These are phyloP conservation scores for Phenganax stokvisi DNA, from an alignment of 92 coral and sea anemone genomes.

Conservation along the genomic window DNA sequence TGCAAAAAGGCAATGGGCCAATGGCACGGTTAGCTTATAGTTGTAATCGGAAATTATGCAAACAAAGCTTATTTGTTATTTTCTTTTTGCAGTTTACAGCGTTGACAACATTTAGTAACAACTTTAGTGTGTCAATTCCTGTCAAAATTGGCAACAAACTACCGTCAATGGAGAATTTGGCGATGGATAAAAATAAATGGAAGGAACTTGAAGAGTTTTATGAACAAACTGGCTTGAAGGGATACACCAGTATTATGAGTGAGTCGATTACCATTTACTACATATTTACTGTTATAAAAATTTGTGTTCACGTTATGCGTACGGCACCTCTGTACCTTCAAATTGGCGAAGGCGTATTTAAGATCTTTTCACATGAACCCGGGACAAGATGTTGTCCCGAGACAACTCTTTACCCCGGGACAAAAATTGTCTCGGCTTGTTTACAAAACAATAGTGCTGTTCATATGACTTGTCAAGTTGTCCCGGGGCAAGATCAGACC, in stretches of 20 bases:
- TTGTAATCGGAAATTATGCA: background rate
- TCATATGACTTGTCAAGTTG: background rate
- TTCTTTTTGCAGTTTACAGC: constrained; percentile 19
- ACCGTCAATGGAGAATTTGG: constrained; percentile 32
- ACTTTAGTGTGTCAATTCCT: constrained; percentile 35
- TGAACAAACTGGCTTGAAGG: constrained; percentile 37
- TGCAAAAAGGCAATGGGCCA: too few species aligned
- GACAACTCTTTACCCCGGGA: background rate
- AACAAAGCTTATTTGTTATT: background rate
- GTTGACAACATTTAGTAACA: constrained; percentile 32
- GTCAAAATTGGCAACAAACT: constrained; percentile 40
- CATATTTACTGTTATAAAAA: background rate
- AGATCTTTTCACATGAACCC: constrained; percentile 14
- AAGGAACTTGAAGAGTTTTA: constrained; percentile 39
- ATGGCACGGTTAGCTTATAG: background rate
- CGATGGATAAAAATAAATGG: constrained; percentile 36
- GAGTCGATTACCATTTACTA: background rate
- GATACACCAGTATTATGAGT: constrained; percentile 42
- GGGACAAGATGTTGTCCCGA: background rate
- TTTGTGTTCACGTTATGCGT: background rate
- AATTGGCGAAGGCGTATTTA: background rate
- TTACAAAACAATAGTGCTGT: background rate
- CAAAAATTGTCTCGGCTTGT: background rate
- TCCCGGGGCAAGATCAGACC: background rate
- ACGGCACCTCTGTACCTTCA: too few species aligned